phyloP scores from a whole-genome alignment of 1,140 invertebrate genomes.

The Apolygus lucorum region DNA sequence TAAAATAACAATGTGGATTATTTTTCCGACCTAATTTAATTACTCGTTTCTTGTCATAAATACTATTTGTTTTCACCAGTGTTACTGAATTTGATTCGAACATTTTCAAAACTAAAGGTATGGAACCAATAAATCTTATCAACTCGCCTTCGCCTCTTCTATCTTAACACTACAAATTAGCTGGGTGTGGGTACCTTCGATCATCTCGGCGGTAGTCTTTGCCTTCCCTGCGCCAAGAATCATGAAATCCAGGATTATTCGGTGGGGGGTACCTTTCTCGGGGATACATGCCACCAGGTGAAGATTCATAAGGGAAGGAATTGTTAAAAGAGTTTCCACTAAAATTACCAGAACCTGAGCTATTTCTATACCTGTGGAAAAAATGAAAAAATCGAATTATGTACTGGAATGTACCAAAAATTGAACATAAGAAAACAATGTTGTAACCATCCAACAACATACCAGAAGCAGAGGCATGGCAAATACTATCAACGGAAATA shows the following conservation, averaged over 20 bases:
- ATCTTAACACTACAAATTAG: slow-evolving; percentile 19
- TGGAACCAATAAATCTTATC: too few relatives aligned
- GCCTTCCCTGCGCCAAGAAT: slow-evolving; percentile 25
- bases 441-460: slow-evolving; percentile 17
- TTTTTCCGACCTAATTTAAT: too few relatives aligned
- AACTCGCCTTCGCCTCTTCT: too few relatives aligned
- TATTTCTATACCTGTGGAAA: slow-evolving; percentile 5
- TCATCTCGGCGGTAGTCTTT: slow-evolving; percentile 27
- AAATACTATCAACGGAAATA: not conserved
- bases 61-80: too few relatives aligned
- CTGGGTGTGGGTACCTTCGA: slow-evolving; percentile 19
- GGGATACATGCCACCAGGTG: slow-evolving; percentile 30
- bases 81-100: too few relatives aligned
- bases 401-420: too few relatives aligned
- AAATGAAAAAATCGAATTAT: not conserved
- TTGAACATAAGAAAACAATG: not conserved
- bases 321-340: slow-evolving; percentile 27
- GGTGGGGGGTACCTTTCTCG: slow-evolving; percentile 35
- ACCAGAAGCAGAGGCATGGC: not conserved
- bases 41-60: too few relatives aligned
- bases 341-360: not conserved
- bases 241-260: slow-evolving; percentile 18
- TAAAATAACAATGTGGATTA: too few relatives aligned
- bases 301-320: slow-evolving; percentile 10
- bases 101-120: too few relatives aligned